Conservation (phyloP, 1,140 invertebrate genomes). For the Wiebesia pumilae region DNA sequence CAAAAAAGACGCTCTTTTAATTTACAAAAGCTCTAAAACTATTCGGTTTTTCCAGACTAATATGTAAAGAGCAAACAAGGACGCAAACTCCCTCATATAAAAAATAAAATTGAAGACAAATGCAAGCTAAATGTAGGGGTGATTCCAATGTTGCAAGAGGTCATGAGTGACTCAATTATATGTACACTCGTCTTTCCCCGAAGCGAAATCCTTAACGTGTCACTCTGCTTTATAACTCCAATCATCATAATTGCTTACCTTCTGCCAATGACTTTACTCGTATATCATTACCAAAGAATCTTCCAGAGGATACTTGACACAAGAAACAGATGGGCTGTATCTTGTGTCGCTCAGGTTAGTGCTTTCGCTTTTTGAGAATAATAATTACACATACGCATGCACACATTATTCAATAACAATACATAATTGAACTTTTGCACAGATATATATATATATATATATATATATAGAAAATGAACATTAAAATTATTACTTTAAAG, state of each 20-base stretch:
- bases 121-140: neutral
- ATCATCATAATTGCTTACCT: conserved; percentile 75
- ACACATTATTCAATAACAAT: no score
- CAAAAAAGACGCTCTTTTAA: neutral
- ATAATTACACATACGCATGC: no score
- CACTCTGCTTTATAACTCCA: conserved; percentile 76
- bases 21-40: no score
- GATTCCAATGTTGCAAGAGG: conserved; percentile 52
- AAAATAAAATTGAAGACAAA: neutral
- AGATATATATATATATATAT: no score
- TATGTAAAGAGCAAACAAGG: neutral
- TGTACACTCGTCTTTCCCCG: conserved; percentile 78
- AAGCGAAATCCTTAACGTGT: conserved; percentile 72
- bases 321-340: conserved; percentile 74
- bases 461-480: no score
- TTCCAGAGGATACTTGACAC: conserved; percentile 77
- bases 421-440: no score
- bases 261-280: conserved; percentile 76
- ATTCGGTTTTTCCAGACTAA: no score
- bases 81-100: neutral
- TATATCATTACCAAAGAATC: conserved; percentile 78
- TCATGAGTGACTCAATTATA: conserved; percentile 63
- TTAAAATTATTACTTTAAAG: no score
- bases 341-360: conserved; percentile 71
- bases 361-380: neutral